These are phyloP conservation scores for Leptopilina boulardi DNA, from an alignment of 1,140 invertebrate genomes.

Conservation along the genomic window DNA sequence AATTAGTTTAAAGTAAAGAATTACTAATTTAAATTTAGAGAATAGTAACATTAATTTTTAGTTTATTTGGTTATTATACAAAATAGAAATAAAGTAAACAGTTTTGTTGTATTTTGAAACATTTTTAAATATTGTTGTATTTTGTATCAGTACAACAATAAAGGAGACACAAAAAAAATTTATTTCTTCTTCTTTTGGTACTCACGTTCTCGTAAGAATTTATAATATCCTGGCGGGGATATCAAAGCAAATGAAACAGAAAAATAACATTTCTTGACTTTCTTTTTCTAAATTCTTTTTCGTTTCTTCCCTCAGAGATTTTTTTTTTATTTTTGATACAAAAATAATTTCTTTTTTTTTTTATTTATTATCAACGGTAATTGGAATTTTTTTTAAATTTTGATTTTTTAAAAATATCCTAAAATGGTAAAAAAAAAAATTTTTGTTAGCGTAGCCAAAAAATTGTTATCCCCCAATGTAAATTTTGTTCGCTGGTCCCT, in stretches of 20 bases:
- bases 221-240: slow-evolving; percentile 65
- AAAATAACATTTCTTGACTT: slow-evolving; percentile 41
- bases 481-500: no score
- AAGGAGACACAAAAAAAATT: neutral
- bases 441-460: no score
- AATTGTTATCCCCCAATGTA: no score
- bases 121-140: neutral
- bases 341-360: neutral
- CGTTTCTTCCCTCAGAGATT: neutral
- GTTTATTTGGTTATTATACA: no score
- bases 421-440: no score
- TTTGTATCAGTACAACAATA: neutral
- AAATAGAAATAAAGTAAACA: no score
- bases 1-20: no score
- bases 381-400: no score
- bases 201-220: slow-evolving; percentile 66
- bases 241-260: slow-evolving; percentile 66
- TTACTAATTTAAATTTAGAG: no score
- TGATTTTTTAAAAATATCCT: no score
- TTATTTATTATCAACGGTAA: no score
- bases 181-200: slow-evolving; percentile 54
- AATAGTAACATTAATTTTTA: no score
- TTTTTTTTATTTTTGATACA: neutral
- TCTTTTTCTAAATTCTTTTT: neutral
- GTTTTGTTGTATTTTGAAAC: neutral